Evolutionary conservation across 2,888 invertebrate species (phyloP).

Genomic region (Diarsia rubi): DNA sequence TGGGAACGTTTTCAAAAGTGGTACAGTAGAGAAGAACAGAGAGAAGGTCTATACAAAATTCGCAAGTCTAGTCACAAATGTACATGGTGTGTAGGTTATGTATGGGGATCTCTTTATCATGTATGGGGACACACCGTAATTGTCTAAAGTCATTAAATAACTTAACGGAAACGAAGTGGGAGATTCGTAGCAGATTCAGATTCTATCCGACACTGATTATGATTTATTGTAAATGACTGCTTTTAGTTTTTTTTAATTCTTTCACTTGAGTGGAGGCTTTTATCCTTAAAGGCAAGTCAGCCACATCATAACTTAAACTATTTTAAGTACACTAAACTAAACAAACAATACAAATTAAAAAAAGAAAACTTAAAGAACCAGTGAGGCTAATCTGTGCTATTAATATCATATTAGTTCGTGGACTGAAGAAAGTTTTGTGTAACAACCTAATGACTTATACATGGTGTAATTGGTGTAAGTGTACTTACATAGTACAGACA

Average conservation of each 20-base stretch:
- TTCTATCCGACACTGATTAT: constrained; percentile 46
- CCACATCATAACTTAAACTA: too few species aligned
- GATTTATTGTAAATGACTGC: constrained; percentile 48
- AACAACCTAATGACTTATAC: constrained; percentile 47
- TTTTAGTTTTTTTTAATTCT: constrained; percentile 10
- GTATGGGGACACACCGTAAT: background rate
- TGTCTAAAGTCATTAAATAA: constrained; percentile 11
- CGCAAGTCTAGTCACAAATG: background rate
- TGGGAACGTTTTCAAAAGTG: background rate
- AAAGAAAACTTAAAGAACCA: constrained; percentile 52
- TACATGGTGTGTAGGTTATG: constrained; percentile 18
- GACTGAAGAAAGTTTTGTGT: constrained; percentile 55
- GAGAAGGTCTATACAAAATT: background rate
- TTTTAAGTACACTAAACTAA: too few species aligned
- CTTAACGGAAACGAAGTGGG: constrained; percentile 15
- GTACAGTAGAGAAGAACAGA: too few species aligned
- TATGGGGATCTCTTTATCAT: constrained; percentile 1
- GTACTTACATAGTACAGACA: background rate
- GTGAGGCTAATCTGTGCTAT: constrained; percentile 58
- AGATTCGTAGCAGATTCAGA: constrained; percentile 16
- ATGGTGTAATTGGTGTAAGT: constrained; percentile 6
- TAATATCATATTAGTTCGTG: constrained; percentile 64
- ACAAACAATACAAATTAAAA: too few species aligned
- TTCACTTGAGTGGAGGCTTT: too few species aligned
- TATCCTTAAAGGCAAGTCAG: too few species aligned